phyloP scores from a whole-genome alignment of 2,797 vertebrate genomes.

The Leptoclinus maculatus region DNA sequence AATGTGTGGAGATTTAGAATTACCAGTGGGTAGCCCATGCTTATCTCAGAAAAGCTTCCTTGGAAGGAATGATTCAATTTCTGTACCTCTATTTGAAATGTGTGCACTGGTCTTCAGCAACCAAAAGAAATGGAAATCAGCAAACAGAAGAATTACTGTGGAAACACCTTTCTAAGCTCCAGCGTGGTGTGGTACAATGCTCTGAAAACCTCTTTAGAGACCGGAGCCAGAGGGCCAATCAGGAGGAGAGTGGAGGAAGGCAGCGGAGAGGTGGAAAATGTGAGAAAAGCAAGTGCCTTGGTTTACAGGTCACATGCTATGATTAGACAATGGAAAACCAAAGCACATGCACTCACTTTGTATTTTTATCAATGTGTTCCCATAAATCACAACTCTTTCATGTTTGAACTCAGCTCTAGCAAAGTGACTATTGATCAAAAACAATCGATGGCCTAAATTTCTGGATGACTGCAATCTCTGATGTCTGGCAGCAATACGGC shows the following conservation, averaged over 20 bases:
- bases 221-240: not conserved
- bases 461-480: slow-evolving; percentile 46
- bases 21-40: slow-evolving; percentile 33
- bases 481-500: slow-evolving; percentile 30
- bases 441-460: slow-evolving; percentile 60
- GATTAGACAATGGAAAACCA: slow-evolving; percentile 24
- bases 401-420: slow-evolving; percentile 33
- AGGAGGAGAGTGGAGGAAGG: not conserved
- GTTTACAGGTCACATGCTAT: not conserved
- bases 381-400: slow-evolving; percentile 55
- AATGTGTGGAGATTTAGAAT: slow-evolving; percentile 54
- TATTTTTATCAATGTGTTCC: slow-evolving; percentile 45
- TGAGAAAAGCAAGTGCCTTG: not conserved
- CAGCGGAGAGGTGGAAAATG: not conserved
- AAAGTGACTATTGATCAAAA: slow-evolving; percentile 67
- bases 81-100: slow-evolving; percentile 35
- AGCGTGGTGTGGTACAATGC: slow-evolving; percentile 20
- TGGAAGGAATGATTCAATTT: slow-evolving; percentile 36
- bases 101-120: slow-evolving; percentile 15
- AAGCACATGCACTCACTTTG: slow-evolving; percentile 51
- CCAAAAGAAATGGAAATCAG: slow-evolving; percentile 47
- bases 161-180: slow-evolving; percentile 34
- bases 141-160: slow-evolving; percentile 22
- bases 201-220: slow-evolving; percentile 41
- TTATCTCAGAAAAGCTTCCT: slow-evolving; percentile 29